These are phyloP conservation scores for Numenius phaeopus DNA, from an alignment of 2,797 vertebrate genomes.

Conservation along the genomic window DNA sequence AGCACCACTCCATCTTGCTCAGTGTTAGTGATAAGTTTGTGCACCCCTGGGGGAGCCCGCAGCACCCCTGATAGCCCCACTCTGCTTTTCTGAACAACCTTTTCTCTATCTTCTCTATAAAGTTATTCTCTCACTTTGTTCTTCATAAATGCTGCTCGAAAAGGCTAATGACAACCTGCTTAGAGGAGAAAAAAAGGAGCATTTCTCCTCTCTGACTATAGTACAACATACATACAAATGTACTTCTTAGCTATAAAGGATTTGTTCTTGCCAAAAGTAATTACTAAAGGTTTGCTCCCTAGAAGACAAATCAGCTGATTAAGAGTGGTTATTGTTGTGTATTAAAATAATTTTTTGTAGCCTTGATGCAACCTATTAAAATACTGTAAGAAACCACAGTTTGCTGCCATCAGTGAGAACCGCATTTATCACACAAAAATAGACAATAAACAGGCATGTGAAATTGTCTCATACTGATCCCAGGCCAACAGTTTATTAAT, in stretches of 20 bases:
- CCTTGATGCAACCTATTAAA: background rate
- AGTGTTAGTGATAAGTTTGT: fast-evolving
- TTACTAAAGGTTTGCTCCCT: background rate
- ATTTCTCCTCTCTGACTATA: background rate
- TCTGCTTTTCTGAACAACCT: background rate
- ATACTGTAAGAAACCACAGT: background rate
- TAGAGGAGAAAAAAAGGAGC: background rate
- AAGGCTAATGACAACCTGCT: background rate
- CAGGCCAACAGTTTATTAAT: background rate
- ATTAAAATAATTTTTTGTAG: background rate
- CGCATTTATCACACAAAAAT: background rate
- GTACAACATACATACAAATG: background rate
- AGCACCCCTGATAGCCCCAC: background rate
- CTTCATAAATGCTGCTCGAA: background rate
- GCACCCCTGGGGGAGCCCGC: fast-evolving
- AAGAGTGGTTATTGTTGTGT: background rate
- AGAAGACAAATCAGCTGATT: background rate
- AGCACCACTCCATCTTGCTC: background rate
- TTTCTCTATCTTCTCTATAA: background rate
- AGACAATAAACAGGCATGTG: background rate
- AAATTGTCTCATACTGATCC: background rate
- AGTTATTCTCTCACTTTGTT: background rate
- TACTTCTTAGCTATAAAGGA: background rate
- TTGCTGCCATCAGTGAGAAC: background rate
- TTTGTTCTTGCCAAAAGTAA: background rate